These are phyloP conservation scores for Eueides isabella DNA, from an alignment of 1,140 invertebrate species.

Conservation along the genomic window DNA sequence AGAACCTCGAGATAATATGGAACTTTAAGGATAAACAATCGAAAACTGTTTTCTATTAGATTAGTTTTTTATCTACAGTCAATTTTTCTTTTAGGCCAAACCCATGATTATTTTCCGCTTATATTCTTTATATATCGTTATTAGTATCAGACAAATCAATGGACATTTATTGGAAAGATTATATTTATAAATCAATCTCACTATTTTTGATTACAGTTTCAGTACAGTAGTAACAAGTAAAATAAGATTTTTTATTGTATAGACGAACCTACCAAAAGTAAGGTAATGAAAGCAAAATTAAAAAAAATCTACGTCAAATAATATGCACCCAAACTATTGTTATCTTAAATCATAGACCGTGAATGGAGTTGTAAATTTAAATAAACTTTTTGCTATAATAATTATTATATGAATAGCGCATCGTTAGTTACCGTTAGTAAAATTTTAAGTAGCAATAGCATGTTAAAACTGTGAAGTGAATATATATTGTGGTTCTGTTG, in stretches of 20 bases:
- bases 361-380: not conserved
- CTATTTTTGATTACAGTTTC: too few species aligned
- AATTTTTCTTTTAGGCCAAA: not conserved
- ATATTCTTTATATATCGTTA: not conserved
- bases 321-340: not conserved
- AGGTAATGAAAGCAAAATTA: too few species aligned
- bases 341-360: not conserved
- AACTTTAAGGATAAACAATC: slow-evolving; percentile 28
- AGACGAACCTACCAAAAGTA: too few species aligned
- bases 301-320: not conserved
- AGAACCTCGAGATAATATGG: slow-evolving; percentile 14
- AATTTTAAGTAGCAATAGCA: not conserved
- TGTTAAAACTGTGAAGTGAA: not conserved
- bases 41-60: slow-evolving; percentile 12
- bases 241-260: too few species aligned
- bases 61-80: slow-evolving; percentile 11
- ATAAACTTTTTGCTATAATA: not conserved
- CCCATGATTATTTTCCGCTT: not conserved
- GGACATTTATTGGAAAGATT: too few species aligned
- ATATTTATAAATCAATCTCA: too few species aligned
- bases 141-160: too few species aligned
- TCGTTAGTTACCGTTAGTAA: not conserved
- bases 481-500: not conserved
- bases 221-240: too few species aligned
- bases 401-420: not conserved